Base-by-base conservation (phyloP, 2,888 invertebrate species). In the Cacoxenus indagator region DNA sequence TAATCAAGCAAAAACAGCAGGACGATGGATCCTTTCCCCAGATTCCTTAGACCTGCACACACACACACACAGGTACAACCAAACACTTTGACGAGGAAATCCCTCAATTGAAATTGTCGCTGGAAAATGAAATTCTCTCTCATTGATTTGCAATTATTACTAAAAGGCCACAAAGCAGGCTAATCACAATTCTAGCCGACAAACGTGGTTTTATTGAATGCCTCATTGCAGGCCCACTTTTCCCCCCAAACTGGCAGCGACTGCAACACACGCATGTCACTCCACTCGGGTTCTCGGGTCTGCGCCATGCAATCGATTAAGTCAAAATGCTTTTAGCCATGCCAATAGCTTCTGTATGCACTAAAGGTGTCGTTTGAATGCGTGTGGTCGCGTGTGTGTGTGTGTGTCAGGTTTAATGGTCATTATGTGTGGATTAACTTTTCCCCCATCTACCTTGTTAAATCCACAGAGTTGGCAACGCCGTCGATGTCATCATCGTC, bases 121-220 rank as follows among this genome's bases (percentile, higher is more conserved):
- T 31, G 73, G 69, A 76, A 77, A 77, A 73, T 76, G 75, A 76
- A 77, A 73, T 75, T 76, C 72, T 62, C 74, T 72, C 71, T 81
- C 78, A 80, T 81, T 80, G 78, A 77, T 81, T 81, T 76, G 78
- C 80, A 82, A 82, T 82, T 78, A 78, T 80, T 77, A 72, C 75
- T 76, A 75, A 78, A 76, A 78, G 82, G 75, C 71, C 65, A 71
- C 68, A 70, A 68, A 73, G 69, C 70, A 70, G 66, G 74, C 69
- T 74, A 73, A 77, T 75, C 71, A 71, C 70, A 66, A 72, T 31
- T 43, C 46, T 17, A 57, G 65, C 61, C 61, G 37, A 8, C 37
- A 37, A 37, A 37, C 37, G 1, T 37, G 37, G 37, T 14, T 37
- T 37, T 37, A 8, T 37, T 37, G 37, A 8, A 37, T 11, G 8